phyloP scores from a whole-genome alignment of 2,888 invertebrate genomes.

The Luperina testacea region DNA sequence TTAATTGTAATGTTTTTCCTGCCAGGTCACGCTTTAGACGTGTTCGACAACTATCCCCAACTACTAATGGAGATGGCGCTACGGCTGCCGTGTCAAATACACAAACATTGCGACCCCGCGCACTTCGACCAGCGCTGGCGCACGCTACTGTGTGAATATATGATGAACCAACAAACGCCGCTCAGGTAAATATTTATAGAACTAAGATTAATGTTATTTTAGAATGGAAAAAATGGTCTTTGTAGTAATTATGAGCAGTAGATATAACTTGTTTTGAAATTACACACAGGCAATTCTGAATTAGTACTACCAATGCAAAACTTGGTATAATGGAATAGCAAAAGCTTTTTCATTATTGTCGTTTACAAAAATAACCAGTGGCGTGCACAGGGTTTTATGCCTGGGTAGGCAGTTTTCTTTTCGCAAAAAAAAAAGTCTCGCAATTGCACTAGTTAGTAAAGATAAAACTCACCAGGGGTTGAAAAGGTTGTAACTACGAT shows the following conservation, averaged over 20 bases:
- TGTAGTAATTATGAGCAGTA: background rate
- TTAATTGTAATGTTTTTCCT: background rate
- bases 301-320: background rate
- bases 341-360: background rate
- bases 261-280: background rate
- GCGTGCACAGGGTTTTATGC: too few species aligned
- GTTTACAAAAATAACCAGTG: background rate
- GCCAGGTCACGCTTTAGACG: constrained; percentile 95
- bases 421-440: too few species aligned
- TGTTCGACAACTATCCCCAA: constrained; percentile 98
- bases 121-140: constrained; percentile 93
- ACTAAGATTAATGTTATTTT: background rate
- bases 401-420: too few species aligned
- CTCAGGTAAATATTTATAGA: constrained; percentile 82
- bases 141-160: constrained; percentile 96
- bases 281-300: background rate
- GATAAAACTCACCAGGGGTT: too few species aligned
- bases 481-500: too few species aligned
- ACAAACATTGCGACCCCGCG: constrained; percentile 93
- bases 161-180: constrained; percentile 98
- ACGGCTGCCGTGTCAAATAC: constrained; percentile 97
- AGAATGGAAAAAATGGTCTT: background rate
- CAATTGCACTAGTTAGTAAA: too few species aligned
- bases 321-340: background rate
- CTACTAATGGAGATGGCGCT: constrained; percentile 98